Evolutionary conservation across 2,797 vertebrate genomes (phyloP).

Genomic region (Micromesistius poutassou): DNA sequence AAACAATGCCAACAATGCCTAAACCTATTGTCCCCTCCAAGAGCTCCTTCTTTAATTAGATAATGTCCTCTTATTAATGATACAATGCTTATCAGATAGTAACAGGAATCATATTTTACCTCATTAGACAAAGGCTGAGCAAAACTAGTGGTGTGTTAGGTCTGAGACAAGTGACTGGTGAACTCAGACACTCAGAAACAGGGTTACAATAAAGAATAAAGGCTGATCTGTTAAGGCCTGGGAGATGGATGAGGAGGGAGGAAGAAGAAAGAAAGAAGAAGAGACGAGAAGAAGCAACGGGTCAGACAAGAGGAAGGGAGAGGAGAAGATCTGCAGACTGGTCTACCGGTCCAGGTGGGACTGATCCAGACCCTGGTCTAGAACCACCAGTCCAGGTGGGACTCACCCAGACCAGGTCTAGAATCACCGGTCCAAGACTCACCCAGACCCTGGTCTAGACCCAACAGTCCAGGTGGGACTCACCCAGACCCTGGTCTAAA

Average conservation of each 20-base stretch:
- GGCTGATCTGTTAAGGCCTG: not conserved
- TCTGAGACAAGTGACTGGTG: slow-evolving; percentile 13
- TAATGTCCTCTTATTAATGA: slow-evolving; percentile 60
- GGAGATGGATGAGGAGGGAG: slow-evolving; percentile 17
- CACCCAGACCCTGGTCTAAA: too few relatives aligned
- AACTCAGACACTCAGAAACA: not conserved
- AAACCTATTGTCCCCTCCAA: slow-evolving; percentile 51
- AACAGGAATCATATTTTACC: slow-evolving; percentile 64
- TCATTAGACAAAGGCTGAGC: slow-evolving; percentile 32
- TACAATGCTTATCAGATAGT: slow-evolving; percentile 59
- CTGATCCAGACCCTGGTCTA: not conserved
- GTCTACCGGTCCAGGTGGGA: too few relatives aligned
- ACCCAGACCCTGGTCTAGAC: slow-evolving; percentile 7
- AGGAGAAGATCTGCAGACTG: not conserved
- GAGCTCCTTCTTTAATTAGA: slow-evolving; percentile 54
- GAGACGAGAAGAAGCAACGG: not conserved
- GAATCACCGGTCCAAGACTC: slow-evolving; percentile 13
- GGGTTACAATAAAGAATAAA: not conserved
- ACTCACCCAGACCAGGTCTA: slow-evolving; percentile 24
- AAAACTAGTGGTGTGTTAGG: slow-evolving; percentile 46
- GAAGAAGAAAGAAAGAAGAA: slow-evolving; percentile 22
- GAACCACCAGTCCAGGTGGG: slow-evolving; percentile 12
- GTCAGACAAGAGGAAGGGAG: slow-evolving; percentile 5
- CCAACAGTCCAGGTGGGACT: too few relatives aligned
- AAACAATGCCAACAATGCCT: slow-evolving; percentile 24